Evolutionary conservation across 1,140 invertebrate species (phyloP), one percentile per base, ranked within the genome.

Genomic region (Dolichoris vasculosae): DNA sequence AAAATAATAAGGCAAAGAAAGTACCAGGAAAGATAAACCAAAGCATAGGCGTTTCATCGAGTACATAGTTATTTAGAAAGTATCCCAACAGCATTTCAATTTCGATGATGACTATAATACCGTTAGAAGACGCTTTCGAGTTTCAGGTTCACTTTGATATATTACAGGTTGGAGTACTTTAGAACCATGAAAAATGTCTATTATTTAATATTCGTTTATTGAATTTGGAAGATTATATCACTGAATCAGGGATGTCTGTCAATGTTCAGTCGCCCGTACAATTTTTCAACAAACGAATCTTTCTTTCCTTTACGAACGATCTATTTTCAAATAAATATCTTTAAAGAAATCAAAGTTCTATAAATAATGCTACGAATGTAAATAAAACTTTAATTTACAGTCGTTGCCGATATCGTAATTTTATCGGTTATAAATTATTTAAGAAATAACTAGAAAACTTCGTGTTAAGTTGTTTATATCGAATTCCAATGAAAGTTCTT

Each of bases 31-130:
- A 48, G 46, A 63, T 32, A 63, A 26, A n/a, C 75, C 46, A 20
- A 55, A 77, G n/a, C 20, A 55, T 30, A 48, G 38, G 32, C n/a
- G 38, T 83, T 83, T 83, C 59, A 83, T 83, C 51, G 32, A 83
- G 30, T 30, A n/a, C 35, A 69, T 51, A 75, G 71, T 43, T 76
- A 82, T 82, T 75, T 82, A 59, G 81, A 82, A 75, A 67, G 77
- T 63, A 79, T 79, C 32, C 7, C 51, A 79, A 13, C 0, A 82
- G 43, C 64, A 46, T 82, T 76, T 82, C 38, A 46, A 81, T 64
- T 81, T 69, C 59, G 26, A 78, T 40, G 17, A 78, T 26, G 48
- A 78, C 8, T 43, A 43, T 26, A 20, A 20, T 8, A 0, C 26
- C 48, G 48, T 38, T 51, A 59, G 48, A 35, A 1, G 76, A 59